These are phyloP conservation scores for Capreolus pygargus DNA, from an alignment of 2,113 vertebrate genomes.

Conservation along the genomic window DNA sequence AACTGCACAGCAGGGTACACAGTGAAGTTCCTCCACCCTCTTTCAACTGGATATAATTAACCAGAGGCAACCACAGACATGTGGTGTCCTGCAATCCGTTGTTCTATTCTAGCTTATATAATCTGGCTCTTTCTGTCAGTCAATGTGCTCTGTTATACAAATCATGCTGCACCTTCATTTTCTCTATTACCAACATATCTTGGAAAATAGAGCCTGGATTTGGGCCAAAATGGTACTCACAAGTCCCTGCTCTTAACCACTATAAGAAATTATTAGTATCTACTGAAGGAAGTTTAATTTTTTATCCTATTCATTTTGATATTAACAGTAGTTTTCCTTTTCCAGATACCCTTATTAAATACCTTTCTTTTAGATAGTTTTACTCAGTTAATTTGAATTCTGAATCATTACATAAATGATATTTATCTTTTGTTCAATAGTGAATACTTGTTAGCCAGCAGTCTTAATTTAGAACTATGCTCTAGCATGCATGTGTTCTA, in stretches of 20 bases:
- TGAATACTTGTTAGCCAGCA: background rate
- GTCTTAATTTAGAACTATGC: background rate
- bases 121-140: background rate
- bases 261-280: background rate
- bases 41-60: background rate
- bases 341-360: background rate
- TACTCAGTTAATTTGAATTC: background rate
- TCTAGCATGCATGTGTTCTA: background rate
- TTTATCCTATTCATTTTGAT: background rate
- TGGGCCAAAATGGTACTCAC: background rate
- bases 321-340: background rate
- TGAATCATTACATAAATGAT: background rate
- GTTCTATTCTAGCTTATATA: background rate
- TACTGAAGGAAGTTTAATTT: background rate
- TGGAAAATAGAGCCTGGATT: background rate
- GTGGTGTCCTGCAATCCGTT: background rate
- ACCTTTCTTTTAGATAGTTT: background rate
- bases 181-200: background rate
- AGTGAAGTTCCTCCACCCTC: no score
- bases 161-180: background rate
- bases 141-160: background rate
- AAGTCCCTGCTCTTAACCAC: background rate
- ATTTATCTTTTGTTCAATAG: background rate
- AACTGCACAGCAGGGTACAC: background rate
- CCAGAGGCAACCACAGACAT: background rate